A percentile compares a stretch with the other conserved stretches of the same genome.
Conservation (phyloP, 2,113 vertebrate genomes). For the Tor tambroides region DNA sequence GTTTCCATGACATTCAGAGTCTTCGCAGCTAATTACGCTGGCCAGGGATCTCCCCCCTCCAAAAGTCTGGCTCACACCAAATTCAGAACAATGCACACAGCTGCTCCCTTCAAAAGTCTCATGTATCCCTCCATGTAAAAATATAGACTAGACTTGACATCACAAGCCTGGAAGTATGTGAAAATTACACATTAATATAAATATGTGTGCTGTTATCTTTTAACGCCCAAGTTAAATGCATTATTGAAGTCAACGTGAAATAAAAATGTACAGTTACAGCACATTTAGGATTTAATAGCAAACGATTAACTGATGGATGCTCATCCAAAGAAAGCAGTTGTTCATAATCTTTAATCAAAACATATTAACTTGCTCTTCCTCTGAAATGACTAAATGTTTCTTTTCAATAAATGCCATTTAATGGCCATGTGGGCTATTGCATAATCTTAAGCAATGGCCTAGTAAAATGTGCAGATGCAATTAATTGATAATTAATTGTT, state of each 20-base stretch:
- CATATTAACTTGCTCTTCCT: too few species aligned
- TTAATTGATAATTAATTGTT: too few species aligned
- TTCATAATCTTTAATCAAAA: too few species aligned
- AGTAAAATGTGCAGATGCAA: too few species aligned
- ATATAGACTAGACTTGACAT: background rate
- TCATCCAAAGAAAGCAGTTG: too few species aligned
- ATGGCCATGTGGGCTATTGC: too few species aligned
- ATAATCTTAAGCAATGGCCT: too few species aligned
- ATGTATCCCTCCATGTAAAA: slow-evolving; percentile 9
- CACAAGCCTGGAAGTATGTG: background rate
- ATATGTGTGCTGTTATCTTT: background rate
- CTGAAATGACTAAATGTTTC: too few species aligned
- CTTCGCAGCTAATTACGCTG: slow-evolving; percentile 59
- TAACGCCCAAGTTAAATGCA: background rate
- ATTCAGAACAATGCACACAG: slow-evolving; percentile 46
- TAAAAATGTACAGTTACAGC: background rate
- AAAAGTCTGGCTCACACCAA: slow-evolving; percentile 40
- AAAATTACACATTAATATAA: background rate
- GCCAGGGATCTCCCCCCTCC: slow-evolving; percentile 38
- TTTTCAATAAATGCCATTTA: too few species aligned
- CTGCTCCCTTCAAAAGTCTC: slow-evolving; percentile 20
- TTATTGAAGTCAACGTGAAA: background rate
- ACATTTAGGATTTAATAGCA: background rate
- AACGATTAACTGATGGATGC: too few species aligned
- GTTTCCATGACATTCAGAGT: slow-evolving; percentile 57